Evolutionary conservation across 2,113 vertebrate genomes (phyloP), one percentile per base, ranked within the genome.

Genomic region (Mohoua ochrocephala): DNA sequence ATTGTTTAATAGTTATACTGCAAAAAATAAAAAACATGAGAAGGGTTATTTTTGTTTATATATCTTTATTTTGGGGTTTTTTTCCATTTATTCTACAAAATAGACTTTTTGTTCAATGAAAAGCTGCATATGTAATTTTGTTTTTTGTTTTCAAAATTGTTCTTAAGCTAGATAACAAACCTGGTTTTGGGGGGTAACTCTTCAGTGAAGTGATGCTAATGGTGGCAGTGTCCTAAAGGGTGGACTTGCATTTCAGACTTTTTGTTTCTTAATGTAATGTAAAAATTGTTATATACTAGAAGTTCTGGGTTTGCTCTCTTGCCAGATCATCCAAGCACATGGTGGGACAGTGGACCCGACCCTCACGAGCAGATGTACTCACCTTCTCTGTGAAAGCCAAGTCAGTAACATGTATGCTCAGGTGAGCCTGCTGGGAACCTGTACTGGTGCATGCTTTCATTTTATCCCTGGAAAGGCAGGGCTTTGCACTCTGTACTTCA

Each of bases 321-420:
- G 18, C 31, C 95, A 99, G 99, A 98, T 99, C 53, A 99, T 99
- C 96, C 99, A 99, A 97, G 98, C 98, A 2, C 99, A 99, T 11
- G 99, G 99, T 16, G 99, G 99, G 7, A 93, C 98, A 18, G 99
- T 99, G 59, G 99, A 99, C 85, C 97, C 99, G 35, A 97, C 98
- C 1, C 95, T 99, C 56, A 99, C 98, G 9, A 98, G 97, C 93
- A 98, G 99, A 27, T 99, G 99, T 93, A 99, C 99, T 9, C 99
- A 99, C 96, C 98, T 99, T 53, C 98, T 99, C 30, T 99, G 99
- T 95, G 99, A 99, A 97, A 99, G 99, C 95, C 99, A 99, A 96
- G 99, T 99, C 98, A 99, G 99, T 97, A 99, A 98, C 91, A 98
- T 98, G 98, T 99, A 99, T 75, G 97, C 99, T 37, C 99, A 99